These are phyloP conservation scores for Salvelinus namaycush DNA, from an alignment of 2,113 vertebrate genomes.

Conservation along the genomic window DNA sequence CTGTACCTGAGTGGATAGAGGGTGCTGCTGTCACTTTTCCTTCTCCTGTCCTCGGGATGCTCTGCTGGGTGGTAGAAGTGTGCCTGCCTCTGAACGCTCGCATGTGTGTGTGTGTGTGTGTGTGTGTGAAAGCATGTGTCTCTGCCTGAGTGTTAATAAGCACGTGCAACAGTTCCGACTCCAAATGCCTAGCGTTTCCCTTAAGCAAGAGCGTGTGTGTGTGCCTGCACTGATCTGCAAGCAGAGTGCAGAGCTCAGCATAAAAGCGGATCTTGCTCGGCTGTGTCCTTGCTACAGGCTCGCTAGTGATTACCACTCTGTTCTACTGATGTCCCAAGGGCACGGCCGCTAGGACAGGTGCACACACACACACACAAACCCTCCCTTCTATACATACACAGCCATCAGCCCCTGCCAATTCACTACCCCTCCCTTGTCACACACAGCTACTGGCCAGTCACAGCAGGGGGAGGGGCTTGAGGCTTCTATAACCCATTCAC, in stretches of 20 bases:
- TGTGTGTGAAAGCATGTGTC: conserved; percentile 25
- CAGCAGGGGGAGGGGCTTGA: conserved; percentile 28
- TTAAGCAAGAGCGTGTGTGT: conserved; percentile 21
- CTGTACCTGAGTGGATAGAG: conserved; percentile 58
- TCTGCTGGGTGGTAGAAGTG: conserved; percentile 19
- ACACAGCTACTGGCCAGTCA: conserved; percentile 7
- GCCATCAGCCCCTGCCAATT: not conserved
- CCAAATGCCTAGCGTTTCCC: conserved; percentile 53
- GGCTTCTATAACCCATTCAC: conserved; percentile 34
- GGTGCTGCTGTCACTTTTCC: conserved; percentile 39
- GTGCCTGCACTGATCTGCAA: conserved; percentile 38
- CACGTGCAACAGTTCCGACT: conserved; percentile 44
- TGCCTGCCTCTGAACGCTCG: conserved; percentile 18
- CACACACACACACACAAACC: not conserved
- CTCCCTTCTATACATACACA: conserved; percentile 15
- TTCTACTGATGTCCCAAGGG: conserved; percentile 41
- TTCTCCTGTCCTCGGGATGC: conserved; percentile 43
- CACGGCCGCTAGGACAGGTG: conserved; percentile 44
- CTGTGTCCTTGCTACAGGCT: conserved; percentile 50
- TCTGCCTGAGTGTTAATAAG: conserved; percentile 44
- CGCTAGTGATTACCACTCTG: conserved; percentile 59
- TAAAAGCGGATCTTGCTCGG: conserved; percentile 63
- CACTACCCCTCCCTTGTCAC: not conserved
- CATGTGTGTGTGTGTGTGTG: conserved; percentile 12
- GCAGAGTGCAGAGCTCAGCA: conserved; percentile 73